Evolutionary conservation across 1,140 invertebrate species (phyloP).

Genomic region (Heliconius congener): DNA sequence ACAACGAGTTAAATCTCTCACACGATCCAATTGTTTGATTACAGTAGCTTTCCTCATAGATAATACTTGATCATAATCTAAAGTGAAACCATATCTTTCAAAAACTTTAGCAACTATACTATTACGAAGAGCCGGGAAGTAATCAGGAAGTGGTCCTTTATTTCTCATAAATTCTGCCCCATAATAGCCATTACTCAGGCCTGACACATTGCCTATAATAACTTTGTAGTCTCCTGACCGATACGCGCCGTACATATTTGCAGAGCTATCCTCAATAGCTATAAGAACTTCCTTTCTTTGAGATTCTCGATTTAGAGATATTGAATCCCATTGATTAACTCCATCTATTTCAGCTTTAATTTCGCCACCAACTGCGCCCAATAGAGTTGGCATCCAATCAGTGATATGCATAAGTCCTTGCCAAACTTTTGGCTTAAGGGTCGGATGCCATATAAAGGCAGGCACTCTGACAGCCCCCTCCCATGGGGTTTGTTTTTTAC

Average conservation of each 20-base stretch:
- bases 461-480: slow-evolving; percentile 92
- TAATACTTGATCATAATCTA: slow-evolving; percentile 52
- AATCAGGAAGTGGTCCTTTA: slow-evolving; percentile 56
- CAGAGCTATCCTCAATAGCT: slow-evolving; percentile 53
- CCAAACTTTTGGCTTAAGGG: slow-evolving; percentile 84
- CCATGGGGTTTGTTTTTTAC: slow-evolving; percentile 90
- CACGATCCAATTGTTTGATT: slow-evolving; percentile 51
- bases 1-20: slow-evolving; percentile 56
- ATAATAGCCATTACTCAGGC: slow-evolving; percentile 64
- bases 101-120: slow-evolving; percentile 57
- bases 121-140: slow-evolving; percentile 52
- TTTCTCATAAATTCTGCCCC: slow-evolving; percentile 58
- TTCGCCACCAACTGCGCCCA: slow-evolving; percentile 58
- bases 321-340: slow-evolving; percentile 85
- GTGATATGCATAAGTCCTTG: slow-evolving; percentile 90
- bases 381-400: slow-evolving; percentile 95
- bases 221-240: slow-evolving; percentile 72
- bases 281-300: slow-evolving; percentile 84
- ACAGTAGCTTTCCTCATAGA: slow-evolving; percentile 48
- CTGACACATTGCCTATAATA: slow-evolving; percentile 69
- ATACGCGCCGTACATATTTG: slow-evolving; percentile 61
- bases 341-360: slow-evolving; percentile 83
- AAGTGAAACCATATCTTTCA: slow-evolving; percentile 52
- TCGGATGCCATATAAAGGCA: slow-evolving; percentile 91
- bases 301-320: slow-evolving; percentile 82